A percentile compares a stretch with the other conserved stretches of the same genome.
Evolutionary conservation across 2,888 invertebrate species (phyloP).

Genomic region (Orthosia incerta): DNA sequence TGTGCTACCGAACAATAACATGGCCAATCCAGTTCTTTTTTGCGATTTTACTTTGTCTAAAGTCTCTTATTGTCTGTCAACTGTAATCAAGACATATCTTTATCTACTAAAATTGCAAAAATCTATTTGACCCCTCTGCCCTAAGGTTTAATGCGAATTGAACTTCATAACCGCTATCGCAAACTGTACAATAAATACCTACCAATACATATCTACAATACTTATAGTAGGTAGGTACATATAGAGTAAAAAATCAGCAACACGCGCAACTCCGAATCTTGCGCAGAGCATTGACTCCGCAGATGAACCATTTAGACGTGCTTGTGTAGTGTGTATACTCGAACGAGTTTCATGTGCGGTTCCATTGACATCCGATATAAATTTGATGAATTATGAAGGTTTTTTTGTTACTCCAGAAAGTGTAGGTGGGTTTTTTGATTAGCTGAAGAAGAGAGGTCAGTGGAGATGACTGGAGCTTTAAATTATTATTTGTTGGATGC

Average conservation of each 20-base stretch:
- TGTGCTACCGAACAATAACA: too few species aligned
- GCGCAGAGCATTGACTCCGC: slow-evolving; percentile 82
- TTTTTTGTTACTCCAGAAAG: background rate
- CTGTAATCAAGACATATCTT: background rate
- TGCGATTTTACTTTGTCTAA: too few species aligned
- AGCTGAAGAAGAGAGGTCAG: too few species aligned
- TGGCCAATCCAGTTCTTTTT: too few species aligned
- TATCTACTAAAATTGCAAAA: background rate
- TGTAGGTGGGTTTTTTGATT: background rate
- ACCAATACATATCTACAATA: slow-evolving; percentile 9
- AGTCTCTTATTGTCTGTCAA: too few species aligned
- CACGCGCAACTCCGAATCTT: slow-evolving; percentile 79
- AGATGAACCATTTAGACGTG: slow-evolving; percentile 83
- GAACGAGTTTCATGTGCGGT: slow-evolving; percentile 81
- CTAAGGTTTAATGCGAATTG: background rate
- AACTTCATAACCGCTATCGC: slow-evolving; percentile 17
- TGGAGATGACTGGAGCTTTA: background rate
- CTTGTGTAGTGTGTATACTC: slow-evolving; percentile 73
- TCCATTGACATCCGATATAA: slow-evolving; percentile 69
- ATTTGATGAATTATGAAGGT: background rate
- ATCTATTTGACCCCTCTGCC: too few species aligned
- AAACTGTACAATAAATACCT: slow-evolving; percentile 19
- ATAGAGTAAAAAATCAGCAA: slow-evolving; percentile 75
- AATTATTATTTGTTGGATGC: background rate
- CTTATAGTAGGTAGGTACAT: slow-evolving; percentile 32